Percentiles rank a stretch among this genome's conserved stretches.
These are phyloP conservation scores for Sminthurides aquaticus DNA, from an alignment of 2,888 invertebrate species.

Conservation along the genomic window DNA sequence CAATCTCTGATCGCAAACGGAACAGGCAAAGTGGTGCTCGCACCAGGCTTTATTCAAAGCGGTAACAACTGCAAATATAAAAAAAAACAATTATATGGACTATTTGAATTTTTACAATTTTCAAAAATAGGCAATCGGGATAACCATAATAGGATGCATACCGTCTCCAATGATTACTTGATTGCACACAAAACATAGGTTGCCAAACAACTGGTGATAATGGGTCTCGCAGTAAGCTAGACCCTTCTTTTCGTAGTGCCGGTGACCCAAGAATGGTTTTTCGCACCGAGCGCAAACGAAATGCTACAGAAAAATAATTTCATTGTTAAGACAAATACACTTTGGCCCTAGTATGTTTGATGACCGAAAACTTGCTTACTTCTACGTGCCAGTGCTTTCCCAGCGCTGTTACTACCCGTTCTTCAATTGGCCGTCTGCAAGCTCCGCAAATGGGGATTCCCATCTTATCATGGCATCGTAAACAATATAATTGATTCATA, in stretches of 20 bases:
- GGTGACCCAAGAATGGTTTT: slow-evolving; percentile 97
- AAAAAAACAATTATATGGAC: too few relatives aligned
- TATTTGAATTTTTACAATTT: neutral
- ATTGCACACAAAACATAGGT: slow-evolving; percentile 97
- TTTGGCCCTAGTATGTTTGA: slow-evolving; percentile 10
- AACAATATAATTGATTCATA: slow-evolving; percentile 92
- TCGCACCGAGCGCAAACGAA: slow-evolving; percentile 99
- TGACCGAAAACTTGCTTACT: slow-evolving; percentile 55
- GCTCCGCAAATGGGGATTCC: slow-evolving; percentile 99
- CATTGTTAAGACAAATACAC: too few relatives aligned
- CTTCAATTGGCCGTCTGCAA: slow-evolving; percentile 96
- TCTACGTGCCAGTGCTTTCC: slow-evolving; percentile 99
- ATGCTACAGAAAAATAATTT: slow-evolving; percentile 59
- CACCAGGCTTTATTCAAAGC: slow-evolving; percentile 99
- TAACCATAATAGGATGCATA: slow-evolving; percentile 54
- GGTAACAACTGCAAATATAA: slow-evolving; percentile 71
- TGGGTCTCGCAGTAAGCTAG: slow-evolving; percentile 98
- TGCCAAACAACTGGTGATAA: slow-evolving; percentile 97
- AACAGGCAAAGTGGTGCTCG: slow-evolving; percentile 96
- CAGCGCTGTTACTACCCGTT: slow-evolving; percentile 93
- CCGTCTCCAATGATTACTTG: slow-evolving; percentile 96
- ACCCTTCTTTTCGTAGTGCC: slow-evolving; percentile 97
- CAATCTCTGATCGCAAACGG: slow-evolving; percentile 91
- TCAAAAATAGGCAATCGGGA: too few relatives aligned
- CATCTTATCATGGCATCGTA: slow-evolving; percentile 99